These are phyloP conservation scores for Apostichopus leukothele DNA, from an alignment of 53 echinoderm and acorn worm species.

Conservation along the genomic window DNA sequence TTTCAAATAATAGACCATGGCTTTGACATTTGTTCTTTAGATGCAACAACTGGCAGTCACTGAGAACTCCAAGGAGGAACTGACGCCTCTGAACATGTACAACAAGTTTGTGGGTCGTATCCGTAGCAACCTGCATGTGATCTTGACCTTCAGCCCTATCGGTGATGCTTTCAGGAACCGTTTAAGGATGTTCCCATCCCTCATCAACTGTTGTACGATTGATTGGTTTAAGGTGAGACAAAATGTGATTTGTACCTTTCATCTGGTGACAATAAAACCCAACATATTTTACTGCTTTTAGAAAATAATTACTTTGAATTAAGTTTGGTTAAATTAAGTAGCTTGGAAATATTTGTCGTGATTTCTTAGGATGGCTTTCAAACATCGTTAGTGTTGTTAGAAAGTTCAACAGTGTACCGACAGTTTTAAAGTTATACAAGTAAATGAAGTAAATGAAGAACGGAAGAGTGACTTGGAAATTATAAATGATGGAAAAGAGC, in stretches of 20 bases:
- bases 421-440: no score
- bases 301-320: neutral
- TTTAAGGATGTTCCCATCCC: constrained; percentile 92
- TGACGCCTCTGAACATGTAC: constrained; percentile 97
- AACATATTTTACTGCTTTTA: neutral
- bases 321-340: neutral
- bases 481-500: no score
- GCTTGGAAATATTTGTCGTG: neutral
- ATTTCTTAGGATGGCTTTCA: no score
- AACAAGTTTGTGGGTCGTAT: constrained; percentile 88
- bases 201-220: constrained; percentile 97
- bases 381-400: no score
- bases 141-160: constrained; percentile 94
- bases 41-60: constrained; percentile 93
- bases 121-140: constrained; percentile 85
- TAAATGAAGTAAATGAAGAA: no score
- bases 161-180: constrained; percentile 96
- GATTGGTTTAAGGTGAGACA: constrained; percentile 90
- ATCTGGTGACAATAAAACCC: neutral
- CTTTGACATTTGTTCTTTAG: constrained; percentile 31
- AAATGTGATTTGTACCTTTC: no score
- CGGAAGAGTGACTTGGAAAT: no score
- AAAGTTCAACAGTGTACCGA: no score
- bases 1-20: no score
- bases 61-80: constrained; percentile 85